phyloP scores from a whole-genome alignment of 2,797 vertebrate genomes.

The Anguilla pacifica region DNA sequence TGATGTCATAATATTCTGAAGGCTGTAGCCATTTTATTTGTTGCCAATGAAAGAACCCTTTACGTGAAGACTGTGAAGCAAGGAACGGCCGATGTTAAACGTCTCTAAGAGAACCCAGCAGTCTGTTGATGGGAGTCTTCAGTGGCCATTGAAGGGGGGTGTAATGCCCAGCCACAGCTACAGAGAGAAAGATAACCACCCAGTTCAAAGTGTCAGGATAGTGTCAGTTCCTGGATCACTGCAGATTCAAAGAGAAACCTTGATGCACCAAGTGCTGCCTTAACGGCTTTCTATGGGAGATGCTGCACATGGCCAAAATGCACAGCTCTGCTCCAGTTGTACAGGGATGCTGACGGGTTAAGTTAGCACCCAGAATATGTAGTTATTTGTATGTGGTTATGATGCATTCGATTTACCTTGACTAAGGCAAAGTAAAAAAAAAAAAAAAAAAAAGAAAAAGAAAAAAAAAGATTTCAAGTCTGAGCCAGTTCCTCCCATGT shows the following conservation, averaged over 20 bases:
- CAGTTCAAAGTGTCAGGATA: neutral
- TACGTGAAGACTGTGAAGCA: neutral
- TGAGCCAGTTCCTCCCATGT: neutral
- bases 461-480: neutral
- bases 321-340: neutral
- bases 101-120: neutral
- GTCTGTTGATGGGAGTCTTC: neutral
- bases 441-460: neutral
- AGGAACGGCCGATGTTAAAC: neutral
- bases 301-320: neutral
- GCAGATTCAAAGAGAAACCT: slow-evolving; percentile 21
- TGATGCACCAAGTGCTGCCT: slow-evolving; percentile 13
- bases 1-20: neutral
- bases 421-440: neutral
- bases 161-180: neutral
- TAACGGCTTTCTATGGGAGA: slow-evolving; percentile 2
- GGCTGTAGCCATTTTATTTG: neutral
- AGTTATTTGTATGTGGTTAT: neutral
- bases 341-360: neutral
- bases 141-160: neutral
- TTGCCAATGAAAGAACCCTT: neutral
- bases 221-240: slow-evolving; percentile 31
- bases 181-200: neutral
- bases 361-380: neutral
- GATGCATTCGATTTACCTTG: neutral